These are phyloP conservation scores for Cryptophagus acutangulus DNA, from an alignment of 2,888 invertebrate species.

Conservation along the genomic window DNA sequence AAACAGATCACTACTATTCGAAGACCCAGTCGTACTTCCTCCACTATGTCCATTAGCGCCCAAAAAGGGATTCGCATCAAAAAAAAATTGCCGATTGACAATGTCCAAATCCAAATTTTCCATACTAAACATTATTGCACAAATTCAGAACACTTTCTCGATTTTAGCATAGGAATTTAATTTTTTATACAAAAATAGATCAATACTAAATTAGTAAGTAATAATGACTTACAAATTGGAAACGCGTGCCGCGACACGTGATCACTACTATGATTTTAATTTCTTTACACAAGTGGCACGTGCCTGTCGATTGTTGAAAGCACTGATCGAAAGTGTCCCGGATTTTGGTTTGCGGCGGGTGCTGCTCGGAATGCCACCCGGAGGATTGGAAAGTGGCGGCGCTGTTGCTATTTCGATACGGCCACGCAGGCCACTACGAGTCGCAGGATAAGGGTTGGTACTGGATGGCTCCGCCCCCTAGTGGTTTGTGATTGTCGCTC, in stretches of 20 bases:
- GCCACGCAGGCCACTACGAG: too few relatives aligned
- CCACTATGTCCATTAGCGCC: slow-evolving; percentile 51
- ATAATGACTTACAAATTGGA: slow-evolving; percentile 19
- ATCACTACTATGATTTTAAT: too few relatives aligned
- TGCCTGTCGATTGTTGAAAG: slow-evolving; percentile 28
- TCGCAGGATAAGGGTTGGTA: too few relatives aligned
- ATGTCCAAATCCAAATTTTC: slow-evolving; percentile 65
- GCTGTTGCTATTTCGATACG: neutral
- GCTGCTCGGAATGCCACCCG: too few relatives aligned
- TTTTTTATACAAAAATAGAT: neutral
- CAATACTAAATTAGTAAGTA: neutral
- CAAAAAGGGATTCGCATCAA: slow-evolving; percentile 51
- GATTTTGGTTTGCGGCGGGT: too few relatives aligned
- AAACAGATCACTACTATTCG: slow-evolving; percentile 64
- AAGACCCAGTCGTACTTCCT: slow-evolving; percentile 54
- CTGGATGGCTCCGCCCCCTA: too few relatives aligned
- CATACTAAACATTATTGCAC: slow-evolving; percentile 59
- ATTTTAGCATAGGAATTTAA: neutral
- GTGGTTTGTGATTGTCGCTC: too few relatives aligned
- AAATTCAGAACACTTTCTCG: neutral
- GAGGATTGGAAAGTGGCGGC: too few relatives aligned
- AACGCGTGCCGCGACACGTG: slow-evolving; percentile 31
- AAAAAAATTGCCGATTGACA: slow-evolving; percentile 63
- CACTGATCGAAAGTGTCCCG: too few relatives aligned
- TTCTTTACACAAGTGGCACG: slow-evolving; percentile 28